phyloP scores from a whole-genome alignment of 2,888 invertebrate genomes.

The Spodoptera picta region DNA sequence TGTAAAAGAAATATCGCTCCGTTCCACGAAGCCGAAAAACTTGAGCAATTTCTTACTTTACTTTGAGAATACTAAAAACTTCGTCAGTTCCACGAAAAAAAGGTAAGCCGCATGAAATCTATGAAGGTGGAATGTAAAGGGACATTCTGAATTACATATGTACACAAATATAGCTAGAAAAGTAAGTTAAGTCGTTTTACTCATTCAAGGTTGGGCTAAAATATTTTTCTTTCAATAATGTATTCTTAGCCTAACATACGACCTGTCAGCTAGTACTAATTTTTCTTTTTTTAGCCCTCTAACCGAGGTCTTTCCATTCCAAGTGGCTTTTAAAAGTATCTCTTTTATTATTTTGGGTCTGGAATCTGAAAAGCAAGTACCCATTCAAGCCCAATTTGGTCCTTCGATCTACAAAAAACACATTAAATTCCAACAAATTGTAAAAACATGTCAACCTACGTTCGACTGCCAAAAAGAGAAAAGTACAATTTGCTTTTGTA shows the following conservation, averaged over 20 bases:
- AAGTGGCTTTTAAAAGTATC: conserved; percentile 21
- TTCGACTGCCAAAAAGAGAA: conserved; percentile 13
- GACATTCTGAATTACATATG: conserved; percentile 21
- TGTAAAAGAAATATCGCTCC: conserved; percentile 25
- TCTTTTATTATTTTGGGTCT: conserved; percentile 32
- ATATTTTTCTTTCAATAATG: conserved; percentile 9
- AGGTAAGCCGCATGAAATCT: conserved; percentile 16
- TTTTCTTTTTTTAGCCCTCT: conserved; percentile 10
- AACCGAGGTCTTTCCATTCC: conserved; percentile 8
- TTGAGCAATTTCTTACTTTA: conserved; percentile 38
- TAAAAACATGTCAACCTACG: conserved; percentile 20
- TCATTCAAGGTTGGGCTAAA: conserved; percentile 2
- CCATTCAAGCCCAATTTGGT: conserved; percentile 13
- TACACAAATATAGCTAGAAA: conserved; percentile 18
- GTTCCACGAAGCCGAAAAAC: conserved; percentile 33
- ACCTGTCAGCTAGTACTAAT: conserved; percentile 19
- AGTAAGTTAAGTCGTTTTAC: background rate
- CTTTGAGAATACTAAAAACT: conserved; percentile 40
- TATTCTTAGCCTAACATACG: conserved; percentile 5
- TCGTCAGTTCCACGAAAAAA: conserved; percentile 15
- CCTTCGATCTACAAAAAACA: conserved; percentile 9
- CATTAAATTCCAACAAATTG: conserved; percentile 8
- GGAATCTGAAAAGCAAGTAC: conserved; percentile 15
- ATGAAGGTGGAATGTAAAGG: conserved; percentile 24
- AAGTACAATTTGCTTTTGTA: conserved; percentile 30